A percentile compares a stretch with the other conserved stretches of the same genome.
Evolutionary conservation across 2,113 vertebrate species (phyloP).

Genomic region (Vulpes lagopus): DNA sequence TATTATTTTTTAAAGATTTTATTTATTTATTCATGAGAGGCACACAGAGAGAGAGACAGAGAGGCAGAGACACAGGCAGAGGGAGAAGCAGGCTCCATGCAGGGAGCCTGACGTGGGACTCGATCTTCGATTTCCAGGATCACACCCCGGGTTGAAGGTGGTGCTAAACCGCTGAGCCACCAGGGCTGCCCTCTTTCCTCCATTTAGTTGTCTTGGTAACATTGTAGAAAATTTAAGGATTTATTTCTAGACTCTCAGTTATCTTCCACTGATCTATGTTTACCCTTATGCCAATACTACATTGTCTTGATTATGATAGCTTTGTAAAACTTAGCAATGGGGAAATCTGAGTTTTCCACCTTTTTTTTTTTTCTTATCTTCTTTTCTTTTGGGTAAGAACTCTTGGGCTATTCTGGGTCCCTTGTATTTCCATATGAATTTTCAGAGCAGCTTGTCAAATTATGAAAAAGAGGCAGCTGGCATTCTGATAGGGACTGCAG

Average conservation of each 20-base stretch:
- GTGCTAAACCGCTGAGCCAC: too few species aligned
- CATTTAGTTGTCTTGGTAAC: background rate
- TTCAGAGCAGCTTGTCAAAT: background rate
- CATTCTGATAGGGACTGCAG: background rate
- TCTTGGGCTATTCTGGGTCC: background rate
- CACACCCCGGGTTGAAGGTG: too few species aligned
- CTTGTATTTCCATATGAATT: background rate
- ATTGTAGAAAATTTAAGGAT: background rate
- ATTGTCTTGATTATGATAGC: background rate
- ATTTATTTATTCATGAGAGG: too few species aligned
- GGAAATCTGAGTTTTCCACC: background rate
- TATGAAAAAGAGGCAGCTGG: background rate
- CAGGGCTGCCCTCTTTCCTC: background rate
- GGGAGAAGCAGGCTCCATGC: too few species aligned
- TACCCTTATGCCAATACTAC: background rate
- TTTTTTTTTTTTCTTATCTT: background rate
- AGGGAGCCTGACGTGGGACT: too few species aligned
- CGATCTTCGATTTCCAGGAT: too few species aligned
- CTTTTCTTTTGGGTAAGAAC: background rate
- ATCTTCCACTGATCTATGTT: background rate
- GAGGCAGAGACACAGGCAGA: too few species aligned
- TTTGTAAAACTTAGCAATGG: background rate
- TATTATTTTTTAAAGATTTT: too few species aligned
- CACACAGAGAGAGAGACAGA: too few species aligned
- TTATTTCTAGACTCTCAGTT: background rate